These are phyloP conservation scores for Ambastaia sidthimunki DNA, from an alignment of 2,797 vertebrate species.

Conservation along the genomic window DNA sequence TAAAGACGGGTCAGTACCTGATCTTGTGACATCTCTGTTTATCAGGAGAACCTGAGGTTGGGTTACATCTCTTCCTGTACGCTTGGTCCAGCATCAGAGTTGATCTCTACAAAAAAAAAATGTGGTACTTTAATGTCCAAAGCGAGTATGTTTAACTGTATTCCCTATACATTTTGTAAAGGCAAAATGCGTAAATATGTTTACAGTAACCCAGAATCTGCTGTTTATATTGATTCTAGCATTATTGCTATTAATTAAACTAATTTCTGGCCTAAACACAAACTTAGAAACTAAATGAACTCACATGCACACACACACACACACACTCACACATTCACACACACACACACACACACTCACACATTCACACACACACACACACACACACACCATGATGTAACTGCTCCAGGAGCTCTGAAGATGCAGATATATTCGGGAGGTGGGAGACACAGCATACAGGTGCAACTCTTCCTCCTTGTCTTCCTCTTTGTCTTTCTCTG, in stretches of 20 bases:
- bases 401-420: conserved; percentile 84
- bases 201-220: no score
- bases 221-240: no score
- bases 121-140: neutral
- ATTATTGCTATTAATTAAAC: no score
- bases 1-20: conserved; percentile 13
- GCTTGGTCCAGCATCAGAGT: conserved; percentile 74
- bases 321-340: no score
- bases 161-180: no score
- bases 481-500: conserved; percentile 20
- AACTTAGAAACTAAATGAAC: neutral
- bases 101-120: conserved; percentile 68
- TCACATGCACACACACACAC: neutral
- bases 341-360: no score
- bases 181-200: no score
- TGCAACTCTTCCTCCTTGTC: conserved; percentile 77
- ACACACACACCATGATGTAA: conserved; percentile 78
- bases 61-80: conserved; percentile 63
- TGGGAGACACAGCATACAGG: conserved; percentile 77
- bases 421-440: conserved; percentile 78
- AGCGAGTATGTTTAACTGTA: neutral
- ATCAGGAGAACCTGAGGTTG: conserved; percentile 40
- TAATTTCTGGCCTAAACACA: neutral
- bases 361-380: no score
- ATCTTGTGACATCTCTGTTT: conserved; percentile 42